These are phyloP conservation scores for Jaculus jaculus DNA, from an alignment of 2,113 vertebrate species.

Conservation along the genomic window DNA sequence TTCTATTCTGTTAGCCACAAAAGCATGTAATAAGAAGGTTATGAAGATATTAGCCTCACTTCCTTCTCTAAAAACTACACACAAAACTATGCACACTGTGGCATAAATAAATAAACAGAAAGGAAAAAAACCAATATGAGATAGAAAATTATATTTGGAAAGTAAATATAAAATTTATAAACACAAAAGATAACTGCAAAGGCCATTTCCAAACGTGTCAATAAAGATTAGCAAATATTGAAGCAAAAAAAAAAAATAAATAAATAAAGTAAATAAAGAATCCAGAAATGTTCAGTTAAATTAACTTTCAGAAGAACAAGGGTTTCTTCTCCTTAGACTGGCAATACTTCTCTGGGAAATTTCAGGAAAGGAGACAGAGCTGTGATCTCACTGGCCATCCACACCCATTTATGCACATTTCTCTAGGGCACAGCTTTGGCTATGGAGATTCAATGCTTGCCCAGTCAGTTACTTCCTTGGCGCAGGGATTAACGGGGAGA, in stretches of 20 bases:
- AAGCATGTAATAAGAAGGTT: not conserved
- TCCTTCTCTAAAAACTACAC: not conserved
- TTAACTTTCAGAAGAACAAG: slow-evolving; percentile 5
- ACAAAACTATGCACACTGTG: not conserved
- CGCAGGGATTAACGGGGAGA: not conserved
- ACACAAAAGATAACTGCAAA: not conserved
- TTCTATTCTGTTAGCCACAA: not conserved
- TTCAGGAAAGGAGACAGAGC: not conserved
- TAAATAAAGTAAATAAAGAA: not conserved
- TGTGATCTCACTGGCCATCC: not conserved
- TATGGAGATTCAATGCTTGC: not conserved
- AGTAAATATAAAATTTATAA: slow-evolving; percentile 3
- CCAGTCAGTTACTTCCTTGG: slow-evolving; percentile 25
- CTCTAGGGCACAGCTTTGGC: not conserved
- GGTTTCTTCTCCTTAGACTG: not conserved
- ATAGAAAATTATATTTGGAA: slow-evolving; percentile 19
- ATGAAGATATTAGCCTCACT: not conserved
- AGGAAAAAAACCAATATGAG: slow-evolving; percentile 1
- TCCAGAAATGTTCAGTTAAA: not conserved
- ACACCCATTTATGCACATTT: not conserved
- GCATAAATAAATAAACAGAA: not conserved
- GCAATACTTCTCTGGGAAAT: not conserved
- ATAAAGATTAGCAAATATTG: not conserved
- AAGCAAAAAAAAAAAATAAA: not conserved
- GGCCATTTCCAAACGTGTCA: not conserved